A percentile compares a stretch with the other conserved stretches of the same genome.
Conservation (phyloP, 2,797 vertebrate genomes). For the Coendou prehensilis region DNA sequence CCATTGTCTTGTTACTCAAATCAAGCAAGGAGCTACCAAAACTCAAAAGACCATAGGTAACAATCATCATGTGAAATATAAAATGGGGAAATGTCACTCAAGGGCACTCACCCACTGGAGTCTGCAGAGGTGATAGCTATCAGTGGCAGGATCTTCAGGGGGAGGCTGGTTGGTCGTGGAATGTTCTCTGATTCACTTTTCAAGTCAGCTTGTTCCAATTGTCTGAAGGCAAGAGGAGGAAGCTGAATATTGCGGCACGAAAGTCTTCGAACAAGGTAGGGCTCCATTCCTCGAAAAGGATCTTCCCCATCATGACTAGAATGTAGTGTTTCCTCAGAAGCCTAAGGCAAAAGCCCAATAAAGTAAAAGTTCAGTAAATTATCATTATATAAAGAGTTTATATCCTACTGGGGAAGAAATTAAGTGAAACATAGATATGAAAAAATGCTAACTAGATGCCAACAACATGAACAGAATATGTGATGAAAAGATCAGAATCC, state of each 20-base stretch:
- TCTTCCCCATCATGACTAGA: conserved; percentile 91
- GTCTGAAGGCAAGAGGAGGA: conserved; percentile 96
- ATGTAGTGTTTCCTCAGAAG: conserved; percentile 91
- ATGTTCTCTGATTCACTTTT: conserved; percentile 91
- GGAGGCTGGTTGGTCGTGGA: conserved; percentile 94
- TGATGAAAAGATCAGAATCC: not conserved
- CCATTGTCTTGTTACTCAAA: conserved; percentile 28
- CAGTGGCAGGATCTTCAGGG: conserved; percentile 94
- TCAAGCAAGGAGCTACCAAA: conserved; percentile 21
- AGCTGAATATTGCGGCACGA: conserved; percentile 95
- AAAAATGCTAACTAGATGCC: not conserved
- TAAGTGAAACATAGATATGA: conserved; percentile 1
- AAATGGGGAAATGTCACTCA: not conserved
- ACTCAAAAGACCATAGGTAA: not conserved
- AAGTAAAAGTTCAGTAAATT: not conserved
- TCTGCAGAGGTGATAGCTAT: conserved; percentile 97
- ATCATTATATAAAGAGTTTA: not conserved
- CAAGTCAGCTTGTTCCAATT: conserved; percentile 95
- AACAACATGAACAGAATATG: not conserved
- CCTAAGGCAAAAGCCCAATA: conserved; percentile 86
- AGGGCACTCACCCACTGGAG: conserved; percentile 92
- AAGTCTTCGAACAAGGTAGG: conserved; percentile 94
- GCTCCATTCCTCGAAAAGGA: conserved; percentile 91
- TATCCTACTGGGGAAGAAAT: not conserved
- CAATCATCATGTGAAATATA: not conserved